Evolutionary conservation across 2,888 invertebrate species (phyloP), one percentile per base, ranked within the genome.

Genomic region (Phyllotreta striolata): DNA sequence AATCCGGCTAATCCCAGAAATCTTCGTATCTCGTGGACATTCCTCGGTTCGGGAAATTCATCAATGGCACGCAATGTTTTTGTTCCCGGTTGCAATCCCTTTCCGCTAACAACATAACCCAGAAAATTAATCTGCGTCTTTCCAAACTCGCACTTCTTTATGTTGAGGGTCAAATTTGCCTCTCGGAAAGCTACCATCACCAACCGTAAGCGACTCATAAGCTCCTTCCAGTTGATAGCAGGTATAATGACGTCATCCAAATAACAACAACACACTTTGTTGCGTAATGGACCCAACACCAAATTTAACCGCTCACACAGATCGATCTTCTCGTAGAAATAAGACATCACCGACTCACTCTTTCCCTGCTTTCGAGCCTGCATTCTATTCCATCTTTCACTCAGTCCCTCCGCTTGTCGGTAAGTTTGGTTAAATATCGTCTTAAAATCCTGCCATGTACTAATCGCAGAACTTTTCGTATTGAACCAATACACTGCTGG

Each of bases 91-190:
- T n/a, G n/a, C 34, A 69, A 13, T 39, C 65, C 69, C 35, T 62
- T 40, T 55, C 46, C 52, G 34, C 54, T 35, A 37, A 67, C 40
- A 51, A 43, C 24, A 47, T 62, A 69, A 10, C 68, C 70, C 24
- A 69, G 49, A 56, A 56, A 67, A 6, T 68, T 39, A 8, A 70
- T 49, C 43, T 64, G 49, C 3, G 49, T 61, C 41, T 64, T 41
- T 5, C 76, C 70, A 47, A 79, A 79, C 4, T 61, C 43, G 63
- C 77, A 78, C 59, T 78, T 79, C 0, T 65, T 59, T 1, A 77
- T 44, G 52, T 79, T 79, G 4, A 80, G 46, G 0, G 75, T 77
- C 3, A 79, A 56, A 13, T 72, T 71, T 0, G 75, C 73, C 0
- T 72, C 59, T 52, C 67, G 39, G 4, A 77, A 41, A 0, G 62